Percentiles rank a stretch among this genome's conserved stretches.
phyloP scores from a whole-genome alignment of 2,797 vertebrate species.

The Acestrorhynchus altus region DNA sequence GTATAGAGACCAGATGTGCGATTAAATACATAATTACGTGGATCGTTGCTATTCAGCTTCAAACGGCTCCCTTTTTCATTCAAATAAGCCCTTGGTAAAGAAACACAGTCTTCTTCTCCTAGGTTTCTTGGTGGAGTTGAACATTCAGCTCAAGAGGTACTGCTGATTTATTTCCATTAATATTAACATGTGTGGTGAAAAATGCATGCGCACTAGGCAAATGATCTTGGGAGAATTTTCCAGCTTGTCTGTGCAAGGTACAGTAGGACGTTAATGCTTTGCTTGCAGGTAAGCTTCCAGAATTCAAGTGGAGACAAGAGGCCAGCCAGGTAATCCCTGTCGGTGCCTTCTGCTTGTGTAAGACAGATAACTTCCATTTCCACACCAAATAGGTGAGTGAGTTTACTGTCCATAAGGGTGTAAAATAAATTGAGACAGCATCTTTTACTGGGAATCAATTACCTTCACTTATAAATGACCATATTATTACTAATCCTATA shows the following conservation, averaged over 20 bases:
- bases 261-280: constrained; percentile 23
- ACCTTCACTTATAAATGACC: neutral
- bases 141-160: constrained; percentile 29
- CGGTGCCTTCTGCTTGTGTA: constrained; percentile 5
- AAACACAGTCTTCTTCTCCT: constrained; percentile 32
- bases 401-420: neutral
- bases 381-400: neutral
- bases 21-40: constrained; percentile 56
- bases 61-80: constrained; percentile 32
- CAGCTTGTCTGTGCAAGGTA: too few relatives aligned
- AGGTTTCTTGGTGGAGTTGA: neutral
- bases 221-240: neutral
- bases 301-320: constrained; percentile 15
- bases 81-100: constrained; percentile 32
- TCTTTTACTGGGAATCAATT: constrained; percentile 7
- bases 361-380: constrained; percentile 13
- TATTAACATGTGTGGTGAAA: constrained; percentile 38
- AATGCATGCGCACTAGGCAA: constrained; percentile 2
- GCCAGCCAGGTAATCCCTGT: constrained; percentile 21
- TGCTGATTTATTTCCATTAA: constrained; percentile 22
- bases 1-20: constrained; percentile 54
- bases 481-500: constrained; percentile 5
- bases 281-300: constrained; percentile 28
- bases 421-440: neutral
- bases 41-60: constrained; percentile 42